phyloP scores from a whole-genome alignment of 2,888 invertebrate species.

The Macrosoma leucophasiata region DNA sequence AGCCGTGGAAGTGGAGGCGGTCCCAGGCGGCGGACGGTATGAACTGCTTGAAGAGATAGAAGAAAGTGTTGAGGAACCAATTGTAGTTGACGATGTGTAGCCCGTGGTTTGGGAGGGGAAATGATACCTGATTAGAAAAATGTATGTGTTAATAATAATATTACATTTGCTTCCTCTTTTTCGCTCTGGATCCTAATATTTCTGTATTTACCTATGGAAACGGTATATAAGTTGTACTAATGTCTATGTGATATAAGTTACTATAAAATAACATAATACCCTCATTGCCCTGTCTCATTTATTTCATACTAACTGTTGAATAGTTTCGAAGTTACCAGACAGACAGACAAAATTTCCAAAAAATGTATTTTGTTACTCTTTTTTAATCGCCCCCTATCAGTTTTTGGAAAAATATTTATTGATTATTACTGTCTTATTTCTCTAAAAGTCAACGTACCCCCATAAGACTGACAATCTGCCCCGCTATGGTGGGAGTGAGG shows the following conservation, averaged over 20 bases:
- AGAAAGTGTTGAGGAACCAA: constrained; percentile 85
- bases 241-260: neutral
- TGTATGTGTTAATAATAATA: neutral
- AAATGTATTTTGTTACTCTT: too few relatives aligned
- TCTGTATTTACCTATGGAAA: neutral
- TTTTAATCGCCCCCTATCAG: too few relatives aligned
- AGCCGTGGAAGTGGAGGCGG: constrained; percentile 59
- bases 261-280: neutral
- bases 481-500: constrained; percentile 52
- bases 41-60: constrained; percentile 85
- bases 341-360: too few relatives aligned
- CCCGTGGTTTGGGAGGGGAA: constrained; percentile 82
- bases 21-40: constrained; percentile 79
- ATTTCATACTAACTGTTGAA: neutral
- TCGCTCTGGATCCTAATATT: too few relatives aligned
- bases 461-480: constrained; percentile 59
- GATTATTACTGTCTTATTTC: too few relatives aligned
- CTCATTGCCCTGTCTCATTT: neutral
- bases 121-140: constrained; percentile 74
- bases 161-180: too few relatives aligned
- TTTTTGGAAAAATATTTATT: too few relatives aligned
- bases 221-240: neutral
- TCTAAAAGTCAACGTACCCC: constrained; percentile 45
- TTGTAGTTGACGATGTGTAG: constrained; percentile 87
- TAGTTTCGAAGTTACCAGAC: too few relatives aligned